Evolutionary conservation across 2,113 vertebrate genomes (phyloP).

Genomic region (Chroicocephalus ridibundus): DNA sequence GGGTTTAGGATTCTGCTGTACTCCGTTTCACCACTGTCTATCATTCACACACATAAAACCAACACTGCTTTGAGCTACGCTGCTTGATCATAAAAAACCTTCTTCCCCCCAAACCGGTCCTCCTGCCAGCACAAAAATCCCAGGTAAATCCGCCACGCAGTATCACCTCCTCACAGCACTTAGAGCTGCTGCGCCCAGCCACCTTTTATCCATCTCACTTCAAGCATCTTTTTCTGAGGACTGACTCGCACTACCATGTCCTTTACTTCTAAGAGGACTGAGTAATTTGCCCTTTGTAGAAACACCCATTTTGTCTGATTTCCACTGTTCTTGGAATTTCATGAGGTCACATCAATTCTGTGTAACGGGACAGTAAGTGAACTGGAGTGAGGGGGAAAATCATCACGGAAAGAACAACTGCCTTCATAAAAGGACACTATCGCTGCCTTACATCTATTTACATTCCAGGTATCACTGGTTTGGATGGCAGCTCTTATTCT

Average conservation of each 20-base stretch:
- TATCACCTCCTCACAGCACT: background rate
- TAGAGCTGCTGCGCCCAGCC: background rate
- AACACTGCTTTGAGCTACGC: background rate
- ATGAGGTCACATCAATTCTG: background rate
- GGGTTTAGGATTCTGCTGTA: background rate
- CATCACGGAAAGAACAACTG: background rate
- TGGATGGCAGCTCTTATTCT: background rate
- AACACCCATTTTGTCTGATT: background rate
- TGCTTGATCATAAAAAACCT: conserved; percentile 44
- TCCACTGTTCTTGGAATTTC: conserved; percentile 7
- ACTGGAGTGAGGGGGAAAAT: background rate
- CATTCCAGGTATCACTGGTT: background rate
- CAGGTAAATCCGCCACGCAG: background rate
- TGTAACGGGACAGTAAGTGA: background rate
- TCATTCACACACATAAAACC: background rate
- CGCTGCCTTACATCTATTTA: background rate
- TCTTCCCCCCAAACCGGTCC: background rate
- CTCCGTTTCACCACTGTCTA: background rate
- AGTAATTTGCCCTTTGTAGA: background rate
- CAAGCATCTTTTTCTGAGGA: background rate
- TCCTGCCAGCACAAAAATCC: conserved; percentile 8
- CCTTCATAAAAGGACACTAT: conserved; percentile 9
- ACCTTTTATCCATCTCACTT: background rate
- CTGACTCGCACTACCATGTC: background rate
- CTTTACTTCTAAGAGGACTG: conserved; percentile 12